Percentiles rank a stretch among this genome's conserved stretches.
These are phyloP conservation scores for Tringa solitaria DNA, from an alignment of 2,113 vertebrate genomes.

Conservation along the genomic window DNA sequence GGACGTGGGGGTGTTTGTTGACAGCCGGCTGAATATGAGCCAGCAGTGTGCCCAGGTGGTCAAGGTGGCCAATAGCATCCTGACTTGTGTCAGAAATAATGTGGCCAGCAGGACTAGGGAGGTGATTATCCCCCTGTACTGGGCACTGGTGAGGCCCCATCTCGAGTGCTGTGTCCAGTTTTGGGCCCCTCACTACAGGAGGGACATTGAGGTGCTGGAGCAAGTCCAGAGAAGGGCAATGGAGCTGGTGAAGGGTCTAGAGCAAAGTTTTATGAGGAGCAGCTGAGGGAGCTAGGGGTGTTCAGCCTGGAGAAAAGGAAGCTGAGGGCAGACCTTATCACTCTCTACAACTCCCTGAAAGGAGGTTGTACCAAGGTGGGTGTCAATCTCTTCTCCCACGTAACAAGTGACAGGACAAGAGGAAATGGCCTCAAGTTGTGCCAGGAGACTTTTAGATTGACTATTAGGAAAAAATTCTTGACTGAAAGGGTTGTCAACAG, in stretches of 20 bases:
- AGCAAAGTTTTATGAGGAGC: not conserved
- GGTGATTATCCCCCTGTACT: not conserved
- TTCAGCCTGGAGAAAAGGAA: not conserved
- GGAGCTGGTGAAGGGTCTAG: not conserved
- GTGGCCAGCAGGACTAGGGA: not conserved
- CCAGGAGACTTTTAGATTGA: not conserved
- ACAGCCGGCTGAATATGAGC: not conserved
- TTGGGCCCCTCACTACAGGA: not conserved
- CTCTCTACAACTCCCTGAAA: not conserved
- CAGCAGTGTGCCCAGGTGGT: not conserved
- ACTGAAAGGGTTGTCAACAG: not conserved
- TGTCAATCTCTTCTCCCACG: not conserved
- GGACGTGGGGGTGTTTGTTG: not conserved
- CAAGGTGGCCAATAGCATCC: not conserved
- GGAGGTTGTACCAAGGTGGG: not conserved
- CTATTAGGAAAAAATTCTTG: not conserved
- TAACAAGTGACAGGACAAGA: not conserved
- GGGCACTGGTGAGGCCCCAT: not conserved
- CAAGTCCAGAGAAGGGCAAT: not conserved
- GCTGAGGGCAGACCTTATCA: not conserved
- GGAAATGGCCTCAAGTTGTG: not conserved
- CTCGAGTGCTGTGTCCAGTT: not conserved
- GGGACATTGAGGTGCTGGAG: not conserved
- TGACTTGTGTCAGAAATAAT: not conserved
- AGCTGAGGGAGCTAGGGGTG: not conserved